Percentiles rank a stretch among this genome's conserved stretches.
phyloP scores from a whole-genome alignment of 2,113 vertebrate species.

The Hyla sarda region DNA sequence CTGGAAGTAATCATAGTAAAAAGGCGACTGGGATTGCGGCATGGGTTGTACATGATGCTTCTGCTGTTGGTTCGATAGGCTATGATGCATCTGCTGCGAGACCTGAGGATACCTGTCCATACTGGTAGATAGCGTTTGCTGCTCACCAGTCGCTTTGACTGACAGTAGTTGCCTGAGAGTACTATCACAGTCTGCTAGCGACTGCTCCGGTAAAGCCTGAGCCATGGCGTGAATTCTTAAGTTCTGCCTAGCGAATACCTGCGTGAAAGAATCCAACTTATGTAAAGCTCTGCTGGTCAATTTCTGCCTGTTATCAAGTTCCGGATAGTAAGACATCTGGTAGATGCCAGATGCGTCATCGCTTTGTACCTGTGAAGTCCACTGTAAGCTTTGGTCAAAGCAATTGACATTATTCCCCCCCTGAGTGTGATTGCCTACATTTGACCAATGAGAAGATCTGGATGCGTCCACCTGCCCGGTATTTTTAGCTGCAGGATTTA shows the following conservation, averaged over 20 bases:
- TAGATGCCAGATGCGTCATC: slow-evolving; percentile 71
- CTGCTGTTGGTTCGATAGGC: slow-evolving; percentile 71
- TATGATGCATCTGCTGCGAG: slow-evolving; percentile 74
- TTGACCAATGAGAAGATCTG: slow-evolving; percentile 75
- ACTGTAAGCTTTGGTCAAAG: slow-evolving; percentile 72
- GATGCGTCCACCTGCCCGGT: slow-evolving; percentile 74
- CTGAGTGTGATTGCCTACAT: slow-evolving; percentile 74
- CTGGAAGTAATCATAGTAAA: slow-evolving; percentile 81
- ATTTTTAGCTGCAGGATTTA: slow-evolving; percentile 75
- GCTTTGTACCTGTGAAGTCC: slow-evolving; percentile 73
- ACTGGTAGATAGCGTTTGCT: slow-evolving; percentile 63
- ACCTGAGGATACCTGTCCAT: slow-evolving; percentile 74
- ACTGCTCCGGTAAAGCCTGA: slow-evolving; percentile 74
- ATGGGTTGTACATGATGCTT: slow-evolving; percentile 75
- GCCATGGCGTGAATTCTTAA: slow-evolving; percentile 80
- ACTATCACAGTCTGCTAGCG: slow-evolving; percentile 74
- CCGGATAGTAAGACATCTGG: slow-evolving; percentile 70
- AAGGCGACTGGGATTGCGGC: slow-evolving; percentile 71
- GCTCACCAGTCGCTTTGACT: slow-evolving; percentile 73
- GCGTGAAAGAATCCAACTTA: slow-evolving; percentile 86
- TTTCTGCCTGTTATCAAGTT: slow-evolving; percentile 76
- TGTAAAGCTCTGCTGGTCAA: slow-evolving; percentile 79
- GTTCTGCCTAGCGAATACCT: slow-evolving; percentile 85
- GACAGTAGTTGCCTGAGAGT: slow-evolving; percentile 80
- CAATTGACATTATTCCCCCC: slow-evolving; percentile 70